Evolutionary conservation across 37 sponge, comb jelly and placozoan genomes (phyloP), one percentile per base, ranked within the genome.

Genomic region (Ianthella basta): DNA sequence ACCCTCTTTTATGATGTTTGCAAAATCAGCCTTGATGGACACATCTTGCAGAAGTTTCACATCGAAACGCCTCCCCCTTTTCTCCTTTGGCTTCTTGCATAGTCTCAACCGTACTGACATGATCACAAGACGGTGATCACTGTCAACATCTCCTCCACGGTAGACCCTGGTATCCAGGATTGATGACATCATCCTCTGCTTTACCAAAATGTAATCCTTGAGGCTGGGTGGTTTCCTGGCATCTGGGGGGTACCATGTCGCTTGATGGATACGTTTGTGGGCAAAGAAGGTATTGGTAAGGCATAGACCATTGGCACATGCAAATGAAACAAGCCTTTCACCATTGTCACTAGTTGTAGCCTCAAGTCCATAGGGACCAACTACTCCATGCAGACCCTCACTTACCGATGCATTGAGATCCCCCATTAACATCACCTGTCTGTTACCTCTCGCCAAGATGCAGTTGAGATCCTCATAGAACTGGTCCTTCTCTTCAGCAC

Each of bases 401-500:
- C 72, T 70, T 34, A 70, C 72, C 33, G 72, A 70, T 35, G 72
- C 72, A 35, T 70, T 70, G 33, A 70, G 20, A 33, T 70, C 72
- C 37, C 36, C 72, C 72, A 70, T 35, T 34, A 70, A 12, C 72
- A 70, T 34, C 37, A 70, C 72, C 72, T 70, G 72, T 70, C 72
- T 33, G 30, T 70, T 70, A 70, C 37, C 36, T 70, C 36, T 19
- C 4, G 4, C 5, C 72, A 70, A 25, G 33, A 70, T 34, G 37
- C 72, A n/a, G n/a, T n/a, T n/a, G n/a, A 34, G 72, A 34, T 70
- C 72, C 72, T 33, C 36, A 70, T 70, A 70, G 37, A 70, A 70
- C 72, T 29, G 72, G 6, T 70, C 72, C 72, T 70, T 70, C 37
- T 29, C 72, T 33, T 70, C 36, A 33, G 33, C 29, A 34, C 72